phyloP scores from a whole-genome alignment of 2,113 vertebrate genomes.

The Macquaria ambigua region DNA sequence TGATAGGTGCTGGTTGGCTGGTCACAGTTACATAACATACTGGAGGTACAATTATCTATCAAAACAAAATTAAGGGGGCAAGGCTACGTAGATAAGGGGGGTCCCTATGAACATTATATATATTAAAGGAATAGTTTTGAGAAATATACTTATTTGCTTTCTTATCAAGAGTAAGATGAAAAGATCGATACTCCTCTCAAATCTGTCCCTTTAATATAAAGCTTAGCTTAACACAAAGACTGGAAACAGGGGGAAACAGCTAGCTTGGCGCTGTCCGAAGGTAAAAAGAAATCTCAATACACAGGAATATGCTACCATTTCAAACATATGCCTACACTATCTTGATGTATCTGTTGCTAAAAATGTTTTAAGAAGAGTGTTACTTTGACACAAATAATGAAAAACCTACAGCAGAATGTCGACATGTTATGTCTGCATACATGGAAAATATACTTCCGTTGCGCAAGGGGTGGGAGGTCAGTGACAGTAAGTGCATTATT shows the following conservation, averaged over 20 bases:
- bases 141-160: neutral
- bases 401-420: conserved; percentile 16
- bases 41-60: conserved; percentile 30
- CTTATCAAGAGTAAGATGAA: neutral
- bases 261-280: neutral
- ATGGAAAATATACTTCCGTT: conserved; percentile 67
- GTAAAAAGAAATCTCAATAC: no score
- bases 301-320: neutral
- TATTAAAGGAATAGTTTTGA: neutral
- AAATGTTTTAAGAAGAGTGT: neutral
- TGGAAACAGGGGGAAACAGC: neutral
- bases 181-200: neutral
- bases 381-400: neutral
- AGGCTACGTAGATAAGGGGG: neutral
- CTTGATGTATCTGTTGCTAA: neutral
- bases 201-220: neutral
- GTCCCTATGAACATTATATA: neutral
- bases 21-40: conserved; percentile 53
- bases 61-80: conserved; percentile 10
- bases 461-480: conserved; percentile 32
- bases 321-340: neutral
- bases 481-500: conserved; percentile 62
- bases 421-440: conserved; percentile 40
- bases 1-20: conserved; percentile 39
- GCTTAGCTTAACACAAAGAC: neutral